phyloP scores from a whole-genome alignment of 2,888 invertebrate genomes.

The Craniophora ligustri region DNA sequence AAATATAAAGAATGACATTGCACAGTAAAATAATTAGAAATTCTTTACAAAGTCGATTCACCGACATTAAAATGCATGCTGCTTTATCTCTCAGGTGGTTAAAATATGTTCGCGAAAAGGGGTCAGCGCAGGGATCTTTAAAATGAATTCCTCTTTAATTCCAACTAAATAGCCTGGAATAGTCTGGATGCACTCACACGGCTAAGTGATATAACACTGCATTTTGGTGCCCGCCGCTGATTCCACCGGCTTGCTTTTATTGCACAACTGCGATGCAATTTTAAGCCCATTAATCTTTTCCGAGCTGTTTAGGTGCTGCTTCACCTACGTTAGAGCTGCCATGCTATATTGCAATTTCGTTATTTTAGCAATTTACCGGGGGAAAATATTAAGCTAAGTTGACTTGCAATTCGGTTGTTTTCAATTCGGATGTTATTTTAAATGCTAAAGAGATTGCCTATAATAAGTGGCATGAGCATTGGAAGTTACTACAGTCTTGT shows the following conservation, averaged over 20 bases:
- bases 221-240: constrained; percentile 64
- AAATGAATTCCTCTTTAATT: constrained; percentile 71
- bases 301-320: constrained; percentile 73
- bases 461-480: too few relatives aligned
- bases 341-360: constrained; percentile 51
- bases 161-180: constrained; percentile 59
- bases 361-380: constrained; percentile 45
- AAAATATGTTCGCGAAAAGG: constrained; percentile 45
- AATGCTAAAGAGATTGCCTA: constrained; percentile 14
- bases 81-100: constrained; percentile 24
- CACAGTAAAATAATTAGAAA: too few relatives aligned
- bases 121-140: constrained; percentile 43
- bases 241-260: constrained; percentile 78
- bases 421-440: constrained; percentile 21
- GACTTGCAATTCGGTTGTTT: constrained; percentile 35
- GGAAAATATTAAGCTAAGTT: constrained; percentile 23
- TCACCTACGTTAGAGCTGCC: constrained; percentile 57
- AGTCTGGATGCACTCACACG: constrained; percentile 60
- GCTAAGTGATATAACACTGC: constrained; percentile 77
- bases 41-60: constrained; percentile 37
- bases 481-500: constrained; percentile 10
- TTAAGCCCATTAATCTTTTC: constrained; percentile 85
- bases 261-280: constrained; percentile 84
- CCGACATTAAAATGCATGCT: constrained; percentile 24
- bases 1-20: too few relatives aligned